phyloP scores from a whole-genome alignment of 2,797 vertebrate genomes.

The Paedocypris micromegethes region DNA sequence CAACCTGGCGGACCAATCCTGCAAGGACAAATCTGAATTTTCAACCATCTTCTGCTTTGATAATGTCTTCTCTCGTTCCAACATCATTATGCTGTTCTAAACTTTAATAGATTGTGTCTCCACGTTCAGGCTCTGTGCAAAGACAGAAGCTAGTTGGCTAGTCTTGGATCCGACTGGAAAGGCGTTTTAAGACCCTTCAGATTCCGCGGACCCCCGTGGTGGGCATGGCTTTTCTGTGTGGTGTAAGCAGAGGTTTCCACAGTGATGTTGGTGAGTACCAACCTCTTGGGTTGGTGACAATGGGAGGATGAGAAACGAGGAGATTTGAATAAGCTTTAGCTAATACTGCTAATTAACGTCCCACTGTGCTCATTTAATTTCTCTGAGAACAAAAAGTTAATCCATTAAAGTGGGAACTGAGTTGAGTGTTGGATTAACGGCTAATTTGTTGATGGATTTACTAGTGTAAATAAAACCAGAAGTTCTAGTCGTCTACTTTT shows the following conservation, averaged over 20 bases:
- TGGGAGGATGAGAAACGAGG: constrained; percentile 9
- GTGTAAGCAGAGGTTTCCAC: constrained; percentile 47
- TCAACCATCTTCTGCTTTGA: too few species aligned
- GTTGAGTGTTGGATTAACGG: neutral
- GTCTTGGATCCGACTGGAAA: neutral
- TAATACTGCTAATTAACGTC: constrained; percentile 19
- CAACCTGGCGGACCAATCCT: too few species aligned
- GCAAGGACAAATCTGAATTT: too few species aligned
- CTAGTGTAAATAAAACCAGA: too few species aligned
- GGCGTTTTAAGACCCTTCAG: neutral
- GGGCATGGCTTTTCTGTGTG: constrained; percentile 54
- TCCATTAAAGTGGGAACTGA: constrained; percentile 9
- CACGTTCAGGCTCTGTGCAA: neutral
- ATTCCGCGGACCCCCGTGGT: neutral
- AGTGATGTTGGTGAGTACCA: constrained; percentile 46
- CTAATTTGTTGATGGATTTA: too few species aligned
- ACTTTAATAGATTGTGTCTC: too few species aligned
- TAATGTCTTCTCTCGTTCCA: neutral
- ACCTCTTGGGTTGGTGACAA: neutral
- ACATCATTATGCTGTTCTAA: neutral
- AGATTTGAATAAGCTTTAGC: constrained; percentile 30
- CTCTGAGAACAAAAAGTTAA: constrained; percentile 14
- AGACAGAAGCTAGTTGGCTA: constrained; percentile 1
- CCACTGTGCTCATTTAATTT: constrained; percentile 27
- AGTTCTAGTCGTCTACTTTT: too few species aligned